Evolutionary conservation across 2,113 vertebrate species (phyloP).

Genomic region (Larimichthys crocea): DNA sequence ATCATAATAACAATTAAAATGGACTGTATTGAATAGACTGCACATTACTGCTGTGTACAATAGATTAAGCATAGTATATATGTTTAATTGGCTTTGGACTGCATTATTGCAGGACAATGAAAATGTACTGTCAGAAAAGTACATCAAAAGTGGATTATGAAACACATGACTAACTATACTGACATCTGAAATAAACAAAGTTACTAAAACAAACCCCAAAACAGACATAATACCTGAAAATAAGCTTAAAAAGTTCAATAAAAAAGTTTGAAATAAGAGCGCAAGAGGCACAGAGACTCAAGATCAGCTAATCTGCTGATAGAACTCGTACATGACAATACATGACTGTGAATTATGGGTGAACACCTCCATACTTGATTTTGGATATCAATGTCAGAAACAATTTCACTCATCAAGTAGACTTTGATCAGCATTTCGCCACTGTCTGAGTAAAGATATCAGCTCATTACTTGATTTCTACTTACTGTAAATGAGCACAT

Average conservation of each 20-base stretch:
- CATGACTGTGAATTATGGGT: background rate
- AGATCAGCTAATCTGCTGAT: background rate
- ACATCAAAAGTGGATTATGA: background rate
- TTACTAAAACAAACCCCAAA: background rate
- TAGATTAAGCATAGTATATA: background rate
- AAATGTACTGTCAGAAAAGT: background rate
- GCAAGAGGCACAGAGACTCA: background rate
- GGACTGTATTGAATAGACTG: background rate
- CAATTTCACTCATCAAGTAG: background rate
- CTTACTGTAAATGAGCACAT: slow-evolving; percentile 80
- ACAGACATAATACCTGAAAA: background rate
- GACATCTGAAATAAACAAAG: slow-evolving; percentile 43
- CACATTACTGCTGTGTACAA: background rate
- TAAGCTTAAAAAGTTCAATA: background rate
- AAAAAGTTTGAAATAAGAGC: background rate
- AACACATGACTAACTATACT: slow-evolving; percentile 43
- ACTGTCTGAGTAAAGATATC: slow-evolving; percentile 56
- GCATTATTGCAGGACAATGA: background rate
- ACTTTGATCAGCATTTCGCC: slow-evolving; percentile 8
- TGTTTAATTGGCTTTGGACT: background rate
- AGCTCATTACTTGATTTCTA: slow-evolving; percentile 64
- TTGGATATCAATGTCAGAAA: background rate
- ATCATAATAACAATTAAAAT: background rate
- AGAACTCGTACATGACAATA: background rate
- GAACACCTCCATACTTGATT: background rate